phyloP scores from a whole-genome alignment of 2,113 vertebrate species.

The Osmerus eperlanus region DNA sequence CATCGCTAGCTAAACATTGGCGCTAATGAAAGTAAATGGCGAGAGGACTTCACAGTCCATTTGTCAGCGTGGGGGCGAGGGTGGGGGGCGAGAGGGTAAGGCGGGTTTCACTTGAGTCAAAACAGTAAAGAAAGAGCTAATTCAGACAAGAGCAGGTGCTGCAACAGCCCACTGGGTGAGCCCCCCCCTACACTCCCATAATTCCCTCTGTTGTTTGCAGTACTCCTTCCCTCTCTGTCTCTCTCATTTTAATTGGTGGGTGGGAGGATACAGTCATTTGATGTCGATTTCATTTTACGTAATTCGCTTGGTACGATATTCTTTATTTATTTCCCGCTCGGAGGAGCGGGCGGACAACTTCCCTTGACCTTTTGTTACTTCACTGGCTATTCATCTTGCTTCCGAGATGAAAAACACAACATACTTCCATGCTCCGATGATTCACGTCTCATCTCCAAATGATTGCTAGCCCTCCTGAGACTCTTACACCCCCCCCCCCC shows the following conservation, averaged over 20 bases:
- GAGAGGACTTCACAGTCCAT: conserved; percentile 44
- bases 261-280: conserved; percentile 47
- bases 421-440: conserved; percentile 28
- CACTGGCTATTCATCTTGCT: conserved; percentile 37
- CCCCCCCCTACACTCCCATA: background rate
- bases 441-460: conserved; percentile 29
- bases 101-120: conserved; percentile 56
- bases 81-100: background rate
- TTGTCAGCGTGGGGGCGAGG: conserved; percentile 50
- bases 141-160: conserved; percentile 67
- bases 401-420: conserved; percentile 38
- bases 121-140: conserved; percentile 64
- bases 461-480: conserved; percentile 12
- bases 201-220: conserved; percentile 40
- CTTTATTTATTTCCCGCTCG: conserved; percentile 4
- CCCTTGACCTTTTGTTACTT: conserved; percentile 55
- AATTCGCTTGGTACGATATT: conserved; percentile 23
- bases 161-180: conserved; percentile 46
- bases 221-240: conserved; percentile 31
- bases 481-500: conserved; percentile 18
- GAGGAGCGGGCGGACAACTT: conserved; percentile 34
- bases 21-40: conserved; percentile 41
- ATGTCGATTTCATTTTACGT: conserved; percentile 27
- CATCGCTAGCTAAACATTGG: conserved; percentile 43
- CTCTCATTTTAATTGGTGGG: conserved; percentile 49